phyloP scores from a whole-genome alignment of 2,113 vertebrate species.

The Lepus timidus region DNA sequence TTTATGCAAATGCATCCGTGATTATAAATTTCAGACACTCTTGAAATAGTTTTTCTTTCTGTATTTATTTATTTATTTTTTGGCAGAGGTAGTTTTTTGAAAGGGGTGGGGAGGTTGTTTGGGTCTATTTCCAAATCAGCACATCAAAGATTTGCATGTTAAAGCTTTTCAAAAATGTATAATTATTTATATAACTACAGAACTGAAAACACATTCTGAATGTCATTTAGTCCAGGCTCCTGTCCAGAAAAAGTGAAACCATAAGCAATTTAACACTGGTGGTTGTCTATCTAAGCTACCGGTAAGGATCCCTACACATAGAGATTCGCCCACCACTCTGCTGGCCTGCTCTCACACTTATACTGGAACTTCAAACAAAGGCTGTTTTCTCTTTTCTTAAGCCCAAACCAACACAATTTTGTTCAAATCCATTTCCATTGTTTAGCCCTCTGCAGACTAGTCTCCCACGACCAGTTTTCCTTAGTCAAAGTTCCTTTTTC shows the following conservation, averaged over 20 bases:
- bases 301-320: neutral
- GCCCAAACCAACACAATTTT: neutral
- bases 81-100: neutral
- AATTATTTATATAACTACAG: conserved; percentile 19
- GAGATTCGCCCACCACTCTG: neutral
- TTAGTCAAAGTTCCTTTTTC: conserved; percentile 7
- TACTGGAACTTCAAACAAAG: neutral
- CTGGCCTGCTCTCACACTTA: conserved; percentile 4
- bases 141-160: neutral
- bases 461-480: conserved; percentile 1
- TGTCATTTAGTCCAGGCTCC: neutral
- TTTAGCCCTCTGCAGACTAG: neutral
- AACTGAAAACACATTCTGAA: conserved; percentile 27
- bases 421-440: neutral
- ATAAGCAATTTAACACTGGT: neutral
- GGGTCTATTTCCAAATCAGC: neutral
- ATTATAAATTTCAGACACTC: conserved; percentile 41
- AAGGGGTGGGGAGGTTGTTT: neutral
- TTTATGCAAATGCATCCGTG: neutral
- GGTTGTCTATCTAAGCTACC: neutral
- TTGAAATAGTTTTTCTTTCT: neutral
- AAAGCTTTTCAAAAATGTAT: conserved; percentile 16
- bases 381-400: conserved; percentile 25
- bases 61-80: neutral
- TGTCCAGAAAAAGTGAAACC: neutral